These are phyloP conservation scores for Condylura cristata DNA, from an alignment of 2,113 vertebrate genomes.

Conservation along the genomic window DNA sequence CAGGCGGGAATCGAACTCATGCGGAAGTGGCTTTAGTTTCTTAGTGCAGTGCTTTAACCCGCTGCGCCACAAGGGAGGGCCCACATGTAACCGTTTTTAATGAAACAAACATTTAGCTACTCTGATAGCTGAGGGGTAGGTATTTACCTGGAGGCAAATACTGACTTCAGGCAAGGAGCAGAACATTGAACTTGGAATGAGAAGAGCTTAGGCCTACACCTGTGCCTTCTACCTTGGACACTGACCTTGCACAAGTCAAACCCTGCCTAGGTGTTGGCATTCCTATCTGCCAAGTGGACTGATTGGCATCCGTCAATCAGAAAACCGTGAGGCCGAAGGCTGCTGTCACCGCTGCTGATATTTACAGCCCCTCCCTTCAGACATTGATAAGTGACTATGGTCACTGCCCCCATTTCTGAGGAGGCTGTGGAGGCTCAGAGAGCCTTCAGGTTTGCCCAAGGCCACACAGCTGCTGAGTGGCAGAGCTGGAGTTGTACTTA, in stretches of 20 bases:
- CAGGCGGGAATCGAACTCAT: too few species aligned
- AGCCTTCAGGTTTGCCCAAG: not conserved
- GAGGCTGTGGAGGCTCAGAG: not conserved
- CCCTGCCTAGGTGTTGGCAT: not conserved
- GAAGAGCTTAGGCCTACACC: not conserved
- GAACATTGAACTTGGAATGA: not conserved
- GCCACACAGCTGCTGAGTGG: not conserved
- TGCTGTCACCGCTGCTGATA: not conserved
- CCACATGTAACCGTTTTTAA: not conserved
- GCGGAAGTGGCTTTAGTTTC: too few species aligned
- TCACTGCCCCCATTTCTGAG: not conserved
- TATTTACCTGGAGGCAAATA: not conserved
- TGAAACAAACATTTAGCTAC: not conserved
- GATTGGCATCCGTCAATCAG: not conserved
- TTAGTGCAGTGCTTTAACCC: too few species aligned
- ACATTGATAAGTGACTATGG: not conserved
- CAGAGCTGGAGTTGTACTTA: not conserved
- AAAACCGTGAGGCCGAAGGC: not conserved
- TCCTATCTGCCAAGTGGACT: not conserved
- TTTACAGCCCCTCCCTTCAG: not conserved
- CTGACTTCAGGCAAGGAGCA: not conserved
- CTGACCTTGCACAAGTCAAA: not conserved
- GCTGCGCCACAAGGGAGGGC: too few species aligned
- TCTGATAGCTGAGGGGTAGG: not conserved
- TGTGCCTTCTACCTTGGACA: not conserved